These are phyloP conservation scores for Antrozous pallidus DNA, from an alignment of 2,797 vertebrate species.

Conservation along the genomic window DNA sequence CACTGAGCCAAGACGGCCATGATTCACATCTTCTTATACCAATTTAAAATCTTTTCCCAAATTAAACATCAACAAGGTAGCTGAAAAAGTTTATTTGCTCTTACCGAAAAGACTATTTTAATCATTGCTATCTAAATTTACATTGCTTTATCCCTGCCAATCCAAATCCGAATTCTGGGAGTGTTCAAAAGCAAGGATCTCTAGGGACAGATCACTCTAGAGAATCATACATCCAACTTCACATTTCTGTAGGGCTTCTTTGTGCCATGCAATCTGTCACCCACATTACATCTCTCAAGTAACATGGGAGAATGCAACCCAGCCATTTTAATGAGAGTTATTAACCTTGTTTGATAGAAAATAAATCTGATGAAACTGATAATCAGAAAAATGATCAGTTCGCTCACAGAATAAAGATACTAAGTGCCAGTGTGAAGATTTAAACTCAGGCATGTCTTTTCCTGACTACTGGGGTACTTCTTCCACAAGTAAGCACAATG, in stretches of 20 bases:
- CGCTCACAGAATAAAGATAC: neutral
- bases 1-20: too few species aligned
- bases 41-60: slow-evolving; percentile 5
- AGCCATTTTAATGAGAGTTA: neutral
- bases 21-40: neutral
- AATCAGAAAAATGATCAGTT: neutral
- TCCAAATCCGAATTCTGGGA: neutral
- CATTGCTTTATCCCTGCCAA: neutral
- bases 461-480: rapidly evolving
- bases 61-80: neutral
- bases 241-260: neutral
- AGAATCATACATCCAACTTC: neutral
- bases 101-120: neutral
- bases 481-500: neutral
- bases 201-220: neutral
- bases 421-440: neutral
- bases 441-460: neutral
- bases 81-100: neutral
- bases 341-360: neutral
- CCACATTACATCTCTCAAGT: neutral
- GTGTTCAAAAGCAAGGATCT: neutral
- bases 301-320: neutral
- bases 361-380: neutral
- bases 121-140: neutral
- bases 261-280: neutral